Percentiles rank a stretch among this genome's conserved stretches.
phyloP scores from a whole-genome alignment of 2,888 invertebrate genomes.

The Stictocephala bisonia region DNA sequence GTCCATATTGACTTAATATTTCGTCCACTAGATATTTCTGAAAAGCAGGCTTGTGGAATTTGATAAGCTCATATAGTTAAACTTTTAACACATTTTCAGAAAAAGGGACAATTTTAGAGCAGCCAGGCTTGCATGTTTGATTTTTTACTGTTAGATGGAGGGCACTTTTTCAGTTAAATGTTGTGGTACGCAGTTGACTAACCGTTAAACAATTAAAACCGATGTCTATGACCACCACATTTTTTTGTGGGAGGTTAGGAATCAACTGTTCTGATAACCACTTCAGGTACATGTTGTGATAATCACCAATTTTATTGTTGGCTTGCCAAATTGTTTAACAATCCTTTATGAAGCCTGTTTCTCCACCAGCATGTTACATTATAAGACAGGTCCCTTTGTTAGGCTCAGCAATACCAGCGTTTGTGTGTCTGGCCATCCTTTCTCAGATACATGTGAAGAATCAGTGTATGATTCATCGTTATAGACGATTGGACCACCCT shows the following conservation, averaged over 20 bases:
- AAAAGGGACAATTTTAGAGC: neutral
- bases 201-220: too few relatives aligned
- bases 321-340: conserved; percentile 24
- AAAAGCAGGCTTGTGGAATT: neutral
- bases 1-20: conserved; percentile 52
- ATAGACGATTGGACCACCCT: conserved; percentile 8
- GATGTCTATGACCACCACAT: too few relatives aligned
- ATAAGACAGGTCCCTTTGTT: conserved; percentile 8
- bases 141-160: neutral
- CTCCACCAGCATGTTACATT: conserved; percentile 29
- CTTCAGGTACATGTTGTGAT: conserved; percentile 32
- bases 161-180: conserved; percentile 10
- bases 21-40: neutral
- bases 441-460: neutral
- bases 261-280: conserved; percentile 27
- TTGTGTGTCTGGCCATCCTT: conserved; percentile 2
- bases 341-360: conserved; percentile 27
- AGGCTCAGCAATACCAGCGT: neutral
- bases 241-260: conserved; percentile 17
- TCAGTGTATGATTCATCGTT: conserved; percentile 7
- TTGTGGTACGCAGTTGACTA: conserved; percentile 36
- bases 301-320: conserved; percentile 19
- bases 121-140: conserved; percentile 2
- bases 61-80: neutral
- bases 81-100: neutral